These are phyloP conservation scores for Cebus imitator DNA, from an alignment of 2,113 vertebrate species.

Conservation along the genomic window DNA sequence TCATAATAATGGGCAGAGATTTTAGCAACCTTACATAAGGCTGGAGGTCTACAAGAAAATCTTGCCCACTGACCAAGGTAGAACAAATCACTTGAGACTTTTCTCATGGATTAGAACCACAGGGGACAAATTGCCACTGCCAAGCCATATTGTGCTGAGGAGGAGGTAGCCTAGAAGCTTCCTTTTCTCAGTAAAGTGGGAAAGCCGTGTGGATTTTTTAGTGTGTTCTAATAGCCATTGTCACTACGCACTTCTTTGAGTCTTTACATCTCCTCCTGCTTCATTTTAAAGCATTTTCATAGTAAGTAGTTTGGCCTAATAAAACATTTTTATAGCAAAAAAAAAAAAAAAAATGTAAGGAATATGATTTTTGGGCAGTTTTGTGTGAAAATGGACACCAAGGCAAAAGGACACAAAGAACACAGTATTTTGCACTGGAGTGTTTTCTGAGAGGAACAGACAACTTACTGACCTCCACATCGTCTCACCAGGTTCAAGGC, in stretches of 20 bases:
- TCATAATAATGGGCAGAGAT: accelerated
- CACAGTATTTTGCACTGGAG: not conserved
- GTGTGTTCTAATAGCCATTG: no score
- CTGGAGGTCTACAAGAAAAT: not conserved
- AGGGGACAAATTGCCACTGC: not conserved
- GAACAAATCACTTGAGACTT: not conserved
- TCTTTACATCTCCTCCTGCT: no score
- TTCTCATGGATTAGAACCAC: not conserved
- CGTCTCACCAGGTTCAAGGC: not conserved
- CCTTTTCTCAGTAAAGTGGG: no score
- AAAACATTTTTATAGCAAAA: no score
- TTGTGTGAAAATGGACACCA: not conserved
- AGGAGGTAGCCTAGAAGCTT: no score
- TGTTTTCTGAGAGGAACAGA: not conserved
- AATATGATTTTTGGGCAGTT: not conserved
- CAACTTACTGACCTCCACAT: no score
- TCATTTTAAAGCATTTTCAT: no score
- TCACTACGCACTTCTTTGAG: no score
- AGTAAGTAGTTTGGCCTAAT: no score
- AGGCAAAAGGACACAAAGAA: not conserved
- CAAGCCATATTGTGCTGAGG: not conserved
- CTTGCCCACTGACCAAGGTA: not conserved
- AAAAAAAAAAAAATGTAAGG: no score
- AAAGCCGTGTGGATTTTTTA: no score
- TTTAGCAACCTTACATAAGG: not conserved